Percentiles rank a stretch among this genome's conserved stretches.
Evolutionary conservation across 2,888 invertebrate species (phyloP).

Genomic region (Amiota minor): DNA sequence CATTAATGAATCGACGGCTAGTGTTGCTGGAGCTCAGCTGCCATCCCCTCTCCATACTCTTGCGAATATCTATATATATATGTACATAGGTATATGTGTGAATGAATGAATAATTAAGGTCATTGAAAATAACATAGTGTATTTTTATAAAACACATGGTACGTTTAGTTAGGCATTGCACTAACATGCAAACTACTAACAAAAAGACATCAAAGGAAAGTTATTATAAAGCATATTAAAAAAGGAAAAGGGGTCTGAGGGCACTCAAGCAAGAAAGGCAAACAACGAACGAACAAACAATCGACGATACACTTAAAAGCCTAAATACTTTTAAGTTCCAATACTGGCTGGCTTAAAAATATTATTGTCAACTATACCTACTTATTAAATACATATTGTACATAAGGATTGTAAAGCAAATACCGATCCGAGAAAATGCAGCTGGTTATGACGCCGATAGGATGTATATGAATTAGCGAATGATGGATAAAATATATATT

Average conservation of each 20-base stretch:
- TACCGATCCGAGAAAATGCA: neutral
- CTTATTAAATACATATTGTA: no score
- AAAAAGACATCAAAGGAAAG: neutral
- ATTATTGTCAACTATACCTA: no score
- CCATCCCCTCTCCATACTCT: no score
- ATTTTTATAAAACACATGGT: neutral
- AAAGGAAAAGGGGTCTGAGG: neutral
- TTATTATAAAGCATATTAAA: neutral
- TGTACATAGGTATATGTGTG: neutral
- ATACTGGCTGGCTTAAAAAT: no score
- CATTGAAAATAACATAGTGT: neutral
- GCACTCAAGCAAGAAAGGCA: no score
- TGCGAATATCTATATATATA: no score
- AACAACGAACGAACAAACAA: no score
- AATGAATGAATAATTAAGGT: neutral
- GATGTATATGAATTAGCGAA: neutral
- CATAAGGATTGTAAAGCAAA: no score
- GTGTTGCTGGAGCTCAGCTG: no score
- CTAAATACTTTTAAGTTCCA: no score
- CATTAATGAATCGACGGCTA: no score
- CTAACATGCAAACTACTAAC: neutral
- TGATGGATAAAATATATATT: neutral
- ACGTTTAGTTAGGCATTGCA: slow-evolving; percentile 21
- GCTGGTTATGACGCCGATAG: neutral
- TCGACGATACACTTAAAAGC: no score